Percentiles rank a stretch among this genome's conserved stretches.
Evolutionary conservation across 2,113 vertebrate species (phyloP).

Genomic region (Hippocampus abdominalis): DNA sequence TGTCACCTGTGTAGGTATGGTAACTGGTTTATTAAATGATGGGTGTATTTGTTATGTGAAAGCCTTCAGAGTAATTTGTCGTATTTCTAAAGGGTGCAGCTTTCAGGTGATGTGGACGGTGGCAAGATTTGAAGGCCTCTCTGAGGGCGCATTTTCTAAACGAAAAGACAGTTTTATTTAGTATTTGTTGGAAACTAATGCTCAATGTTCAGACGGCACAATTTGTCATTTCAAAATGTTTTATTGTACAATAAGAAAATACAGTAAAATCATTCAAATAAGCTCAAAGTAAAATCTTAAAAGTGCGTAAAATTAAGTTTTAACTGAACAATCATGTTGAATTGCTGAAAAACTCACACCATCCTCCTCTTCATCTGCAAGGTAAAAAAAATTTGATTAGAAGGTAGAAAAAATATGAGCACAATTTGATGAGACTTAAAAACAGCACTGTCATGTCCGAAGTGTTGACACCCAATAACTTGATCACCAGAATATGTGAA

Average conservation of each 20-base stretch:
- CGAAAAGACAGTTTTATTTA: too few relatives aligned
- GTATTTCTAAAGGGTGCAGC: too few relatives aligned
- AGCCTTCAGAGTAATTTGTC: background rate
- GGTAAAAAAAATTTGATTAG: background rate
- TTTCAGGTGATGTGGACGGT: too few relatives aligned
- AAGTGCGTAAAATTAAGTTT: background rate
- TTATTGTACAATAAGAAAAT: too few relatives aligned
- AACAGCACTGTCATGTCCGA: background rate
- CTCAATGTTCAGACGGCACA: too few relatives aligned
- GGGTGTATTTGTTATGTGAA: background rate
- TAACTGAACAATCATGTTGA: background rate
- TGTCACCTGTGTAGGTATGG: too few relatives aligned
- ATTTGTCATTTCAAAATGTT: too few relatives aligned
- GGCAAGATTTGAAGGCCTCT: too few relatives aligned
- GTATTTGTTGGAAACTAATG: too few relatives aligned
- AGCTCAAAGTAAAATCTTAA: background rate
- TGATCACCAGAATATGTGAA: background rate
- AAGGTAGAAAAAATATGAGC: background rate
- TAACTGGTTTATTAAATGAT: background rate
- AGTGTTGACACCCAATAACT: background rate
- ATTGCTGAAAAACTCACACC: background rate
- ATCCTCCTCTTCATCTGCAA: background rate
- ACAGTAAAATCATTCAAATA: background rate
- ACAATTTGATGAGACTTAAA: background rate
- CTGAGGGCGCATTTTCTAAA: too few relatives aligned